Evolutionary conservation across 2,888 invertebrate species (phyloP).

Genomic region (Augiades crinisus): DNA sequence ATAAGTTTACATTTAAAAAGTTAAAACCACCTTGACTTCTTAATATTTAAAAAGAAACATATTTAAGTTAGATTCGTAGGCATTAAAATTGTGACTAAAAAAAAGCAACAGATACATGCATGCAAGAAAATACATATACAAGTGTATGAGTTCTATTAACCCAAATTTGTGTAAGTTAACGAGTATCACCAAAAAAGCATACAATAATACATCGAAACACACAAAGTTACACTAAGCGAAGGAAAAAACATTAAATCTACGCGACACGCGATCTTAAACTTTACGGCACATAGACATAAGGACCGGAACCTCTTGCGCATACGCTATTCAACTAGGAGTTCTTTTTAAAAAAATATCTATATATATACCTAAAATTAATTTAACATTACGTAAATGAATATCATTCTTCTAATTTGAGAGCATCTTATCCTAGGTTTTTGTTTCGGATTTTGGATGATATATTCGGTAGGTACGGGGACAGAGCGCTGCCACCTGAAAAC

Average conservation of each 20-base stretch:
- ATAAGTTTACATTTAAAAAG: too few relatives aligned
- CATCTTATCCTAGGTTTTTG: conserved; percentile 30
- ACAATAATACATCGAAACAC: background rate
- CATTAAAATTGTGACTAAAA: too few relatives aligned
- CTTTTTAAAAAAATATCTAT: conserved; percentile 65
- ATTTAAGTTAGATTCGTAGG: too few relatives aligned
- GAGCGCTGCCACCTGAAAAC: conserved; percentile 11
- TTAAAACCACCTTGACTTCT: too few relatives aligned
- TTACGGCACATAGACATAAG: conserved; percentile 43
- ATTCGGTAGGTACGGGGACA: background rate
- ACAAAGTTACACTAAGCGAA: conserved; percentile 4
- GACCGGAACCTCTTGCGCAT: conserved; percentile 64
- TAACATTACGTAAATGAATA: conserved; percentile 46
- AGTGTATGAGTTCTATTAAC: too few relatives aligned
- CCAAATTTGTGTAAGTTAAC: too few relatives aligned
- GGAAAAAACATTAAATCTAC: conserved; percentile 31
- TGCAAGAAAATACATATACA: too few relatives aligned
- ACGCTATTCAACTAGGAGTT: conserved; percentile 40
- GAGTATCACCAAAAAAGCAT: too few relatives aligned
- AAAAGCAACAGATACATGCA: too few relatives aligned
- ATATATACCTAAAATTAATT: conserved; percentile 45
- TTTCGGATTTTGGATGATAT: conserved; percentile 9
- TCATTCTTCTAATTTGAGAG: conserved; percentile 57
- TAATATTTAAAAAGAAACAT: too few relatives aligned
- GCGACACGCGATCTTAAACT: conserved; percentile 33